Base-by-base conservation (phyloP, 2,113 vertebrate genomes). In the Larimichthys polyactis region DNA sequence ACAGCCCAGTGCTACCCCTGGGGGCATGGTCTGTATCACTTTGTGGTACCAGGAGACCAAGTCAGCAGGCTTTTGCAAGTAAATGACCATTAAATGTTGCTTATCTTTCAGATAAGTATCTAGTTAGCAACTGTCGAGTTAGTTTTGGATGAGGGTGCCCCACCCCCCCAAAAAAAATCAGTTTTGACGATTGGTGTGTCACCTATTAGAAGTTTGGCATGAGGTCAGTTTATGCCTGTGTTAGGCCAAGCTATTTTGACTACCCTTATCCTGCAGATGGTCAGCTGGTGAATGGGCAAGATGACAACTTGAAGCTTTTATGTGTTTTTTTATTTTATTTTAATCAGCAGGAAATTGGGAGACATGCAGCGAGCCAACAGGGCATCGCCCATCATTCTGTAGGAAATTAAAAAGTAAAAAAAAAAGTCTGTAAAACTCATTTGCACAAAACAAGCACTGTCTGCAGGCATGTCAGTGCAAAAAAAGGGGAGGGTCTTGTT, bases 371-470 rank as follows among this genome's bases (percentile, higher is more conserved):
- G 8, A 44, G 44, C 17, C 22, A 58, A 17, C n/a, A n/a, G 69
- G 75, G 16, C 70, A 75, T 55, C 22, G 2, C 17, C 71, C 24
- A 43, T 78, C 71, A 32, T 66, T 80, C 20, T 19, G 36, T 49
- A 52, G 81, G 71, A 79, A 85, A 83, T 80, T 78, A 59, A 69
- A 76, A 51, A 40, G 54, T 1, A 16, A 51, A 73, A 73, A 52
- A 24, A 17, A 64, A 79, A 82, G 46, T 79, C 43, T 85, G 68
- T 55, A 63, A 85, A 82, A 82, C 40, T 87, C 1, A 89, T 92
- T 89, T 87, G 74, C 79, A 85, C 66, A 77, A 83, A 87, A 83
- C 89, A 89, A 86, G 87, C 78, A 73, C 40, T 0, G 54, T 71
- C 64, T 81, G 57, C 46, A 0, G 66, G 57, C 15, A 69, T 74